Conservation (phyloP, 2,113 vertebrate genomes). For the Axis porcinus region DNA sequence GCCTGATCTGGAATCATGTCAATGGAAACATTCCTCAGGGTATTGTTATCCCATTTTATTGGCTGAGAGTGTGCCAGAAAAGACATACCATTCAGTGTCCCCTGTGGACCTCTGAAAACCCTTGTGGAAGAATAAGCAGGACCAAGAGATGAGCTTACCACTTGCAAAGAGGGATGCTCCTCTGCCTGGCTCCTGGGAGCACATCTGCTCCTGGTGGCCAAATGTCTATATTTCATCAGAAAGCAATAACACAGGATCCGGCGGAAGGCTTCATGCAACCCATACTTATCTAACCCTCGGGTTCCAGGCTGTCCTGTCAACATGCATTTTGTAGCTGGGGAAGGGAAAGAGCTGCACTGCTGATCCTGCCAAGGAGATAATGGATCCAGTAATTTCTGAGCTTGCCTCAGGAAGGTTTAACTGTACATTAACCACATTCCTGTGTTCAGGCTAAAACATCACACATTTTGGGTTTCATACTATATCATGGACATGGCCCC, state of each 20-base stretch:
- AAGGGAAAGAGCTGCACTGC: neutral
- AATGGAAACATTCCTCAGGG: neutral
- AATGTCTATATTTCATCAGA: slow-evolving; percentile 68
- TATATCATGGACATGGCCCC: neutral
- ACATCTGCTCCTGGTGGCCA: neutral
- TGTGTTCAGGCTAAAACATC: slow-evolving; percentile 44
- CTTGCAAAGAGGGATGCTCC: neutral
- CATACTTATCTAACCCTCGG: slow-evolving; percentile 58
- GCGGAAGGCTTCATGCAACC: slow-evolving; percentile 47
- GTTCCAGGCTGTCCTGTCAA: slow-evolving; percentile 41
- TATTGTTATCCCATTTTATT: slow-evolving; percentile 8
- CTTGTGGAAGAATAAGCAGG: neutral
- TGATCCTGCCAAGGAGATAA: slow-evolving; percentile 60
- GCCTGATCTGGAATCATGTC: slow-evolving; percentile 19
- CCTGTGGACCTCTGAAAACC: neutral
- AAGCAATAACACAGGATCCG: slow-evolving; percentile 59
- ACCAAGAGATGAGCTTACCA: neutral
- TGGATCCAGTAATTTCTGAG: slow-evolving; percentile 51
- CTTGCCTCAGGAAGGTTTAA: slow-evolving; percentile 65
- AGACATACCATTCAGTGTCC: neutral
- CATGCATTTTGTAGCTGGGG: neutral
- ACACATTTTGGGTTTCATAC: slow-evolving; percentile 48
- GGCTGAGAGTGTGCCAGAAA: neutral
- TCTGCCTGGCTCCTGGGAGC: neutral
- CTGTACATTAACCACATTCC: slow-evolving; percentile 50